phyloP scores from a whole-genome alignment of 2,113 vertebrate species.

The Diadophis punctatus region DNA sequence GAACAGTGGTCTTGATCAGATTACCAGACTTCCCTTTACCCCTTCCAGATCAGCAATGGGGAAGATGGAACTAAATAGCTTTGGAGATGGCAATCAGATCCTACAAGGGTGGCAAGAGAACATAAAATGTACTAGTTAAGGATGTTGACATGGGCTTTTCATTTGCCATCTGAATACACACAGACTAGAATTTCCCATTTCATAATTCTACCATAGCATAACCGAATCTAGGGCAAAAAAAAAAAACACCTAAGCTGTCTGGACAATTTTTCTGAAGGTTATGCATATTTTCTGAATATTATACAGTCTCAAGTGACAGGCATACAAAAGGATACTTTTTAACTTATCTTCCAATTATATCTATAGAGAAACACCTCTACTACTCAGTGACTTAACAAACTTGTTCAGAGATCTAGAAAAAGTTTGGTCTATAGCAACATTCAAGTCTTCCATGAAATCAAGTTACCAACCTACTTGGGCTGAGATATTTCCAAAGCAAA shows the following conservation, averaged over 20 bases:
- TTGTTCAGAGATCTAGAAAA: not conserved
- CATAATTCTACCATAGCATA: not conserved
- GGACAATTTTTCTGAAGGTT: not conserved
- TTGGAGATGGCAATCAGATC: not conserved
- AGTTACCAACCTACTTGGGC: not conserved
- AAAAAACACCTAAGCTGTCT: not conserved
- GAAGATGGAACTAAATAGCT: not conserved
- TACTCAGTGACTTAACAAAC: not conserved
- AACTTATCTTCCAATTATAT: not conserved
- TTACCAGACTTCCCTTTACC: not conserved
- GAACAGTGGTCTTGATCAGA: not conserved
- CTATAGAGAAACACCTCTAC: not conserved
- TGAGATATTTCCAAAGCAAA: not conserved
- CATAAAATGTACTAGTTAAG: not conserved
- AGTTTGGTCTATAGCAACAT: not conserved
- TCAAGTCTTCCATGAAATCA: not conserved
- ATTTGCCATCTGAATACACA: not conserved
- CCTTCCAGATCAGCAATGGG: not conserved
- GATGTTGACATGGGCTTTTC: not conserved
- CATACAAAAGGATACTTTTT: not conserved
- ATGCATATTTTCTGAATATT: not conserved
- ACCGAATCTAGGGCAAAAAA: not conserved
- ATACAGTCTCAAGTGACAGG: not conserved
- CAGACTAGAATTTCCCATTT: not conserved
- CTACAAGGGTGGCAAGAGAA: not conserved